These are phyloP conservation scores for Hiodon alosoides DNA, from an alignment of 2,113 vertebrate species.

Conservation along the genomic window DNA sequence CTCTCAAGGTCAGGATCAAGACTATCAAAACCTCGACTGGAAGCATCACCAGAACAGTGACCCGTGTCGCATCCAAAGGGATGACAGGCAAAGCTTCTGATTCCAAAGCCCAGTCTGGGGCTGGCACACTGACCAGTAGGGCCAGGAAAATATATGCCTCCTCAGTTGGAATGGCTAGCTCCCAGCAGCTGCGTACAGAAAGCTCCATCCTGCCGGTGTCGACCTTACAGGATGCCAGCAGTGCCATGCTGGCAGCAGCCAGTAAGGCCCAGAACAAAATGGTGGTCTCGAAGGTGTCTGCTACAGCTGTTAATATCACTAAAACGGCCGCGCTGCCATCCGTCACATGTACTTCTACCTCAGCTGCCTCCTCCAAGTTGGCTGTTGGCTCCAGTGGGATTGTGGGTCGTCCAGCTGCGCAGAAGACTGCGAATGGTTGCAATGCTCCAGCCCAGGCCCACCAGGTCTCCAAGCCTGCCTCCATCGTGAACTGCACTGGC, in stretches of 20 bases:
- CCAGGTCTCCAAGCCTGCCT: slow-evolving; percentile 55
- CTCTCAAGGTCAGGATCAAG: slow-evolving; percentile 90
- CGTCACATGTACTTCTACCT: slow-evolving; percentile 28
- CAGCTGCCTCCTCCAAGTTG: slow-evolving; percentile 26
- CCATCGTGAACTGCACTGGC: slow-evolving; percentile 62
- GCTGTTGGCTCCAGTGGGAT: slow-evolving; percentile 23
- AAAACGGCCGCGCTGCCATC: slow-evolving; percentile 51
- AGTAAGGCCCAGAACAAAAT: slow-evolving; percentile 73
- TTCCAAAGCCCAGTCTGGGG: slow-evolving; percentile 42
- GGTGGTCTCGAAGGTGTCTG: slow-evolving; percentile 36
- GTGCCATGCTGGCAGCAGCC: slow-evolving; percentile 80
- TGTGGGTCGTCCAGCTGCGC: slow-evolving; percentile 47
- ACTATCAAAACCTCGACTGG: slow-evolving; percentile 82
- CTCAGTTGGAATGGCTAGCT: slow-evolving; percentile 53
- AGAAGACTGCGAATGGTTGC: slow-evolving; percentile 59
- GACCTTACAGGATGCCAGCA: slow-evolving; percentile 80
- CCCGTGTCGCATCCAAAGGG: slow-evolving; percentile 67
- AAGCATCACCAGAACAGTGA: slow-evolving; percentile 76
- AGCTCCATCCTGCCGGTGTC: slow-evolving; percentile 65
- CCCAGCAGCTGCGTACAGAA: slow-evolving; percentile 65
- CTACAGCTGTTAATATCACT: slow-evolving; percentile 51
- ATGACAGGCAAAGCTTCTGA: slow-evolving; percentile 32
- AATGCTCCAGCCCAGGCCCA: slow-evolving; percentile 33
- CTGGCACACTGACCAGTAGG: slow-evolving; percentile 35
- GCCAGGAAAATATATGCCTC: slow-evolving; percentile 51